Base-by-base conservation (phyloP, 2,113 vertebrate genomes). In the Uria aalge region DNA sequence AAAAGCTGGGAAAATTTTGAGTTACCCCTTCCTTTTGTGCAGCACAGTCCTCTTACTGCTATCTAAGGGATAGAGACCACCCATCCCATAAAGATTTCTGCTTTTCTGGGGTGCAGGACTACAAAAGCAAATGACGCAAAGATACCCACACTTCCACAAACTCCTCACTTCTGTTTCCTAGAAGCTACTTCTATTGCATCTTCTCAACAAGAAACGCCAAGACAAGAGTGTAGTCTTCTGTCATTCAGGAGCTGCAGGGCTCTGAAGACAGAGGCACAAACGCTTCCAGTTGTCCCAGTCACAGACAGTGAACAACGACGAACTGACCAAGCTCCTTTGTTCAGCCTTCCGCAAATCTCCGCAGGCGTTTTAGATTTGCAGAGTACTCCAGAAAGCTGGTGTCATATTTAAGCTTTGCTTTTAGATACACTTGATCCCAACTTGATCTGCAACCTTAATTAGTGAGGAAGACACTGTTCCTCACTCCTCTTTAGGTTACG, bases 261-360 rank as follows among this genome's bases (percentile, higher is more conserved):
- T 78, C 68, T 80, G 72, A 74, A 87, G 30, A 74, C 24, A 83
- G 34, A 74, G 18, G 34, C 20, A 83, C 15, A 19, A 2, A 3
- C 0, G 0, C 5, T 85, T 59, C 20, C 34, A 82, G 15, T 38
- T 6, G 1, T 8, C 22, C 26, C 52, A 43, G 18, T 62, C 22
- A 63, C 9, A 57, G 41, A 29, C 34, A 80, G 23, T 9, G 52
- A 74, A 63, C 21, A 48, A 52, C 30, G 57, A 88, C 8, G 14
- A 86, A 36, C 12, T 32, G 56, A 81, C 17, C 36, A 67, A 80
- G 26, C 4, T 67, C 43, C 36, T 69, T 74, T 56, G 81, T 40
- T 81, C 26, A 81, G 41, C 6, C 30, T 74, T 78, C 53, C 45
- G 11, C 36, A 71, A 52, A 83, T 36, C 24, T 40, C 11, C 20